A percentile compares a stretch with the other conserved stretches of the same genome.
phyloP scores from a whole-genome alignment of 2,888 invertebrate genomes.

The Xylota sylvarum region DNA sequence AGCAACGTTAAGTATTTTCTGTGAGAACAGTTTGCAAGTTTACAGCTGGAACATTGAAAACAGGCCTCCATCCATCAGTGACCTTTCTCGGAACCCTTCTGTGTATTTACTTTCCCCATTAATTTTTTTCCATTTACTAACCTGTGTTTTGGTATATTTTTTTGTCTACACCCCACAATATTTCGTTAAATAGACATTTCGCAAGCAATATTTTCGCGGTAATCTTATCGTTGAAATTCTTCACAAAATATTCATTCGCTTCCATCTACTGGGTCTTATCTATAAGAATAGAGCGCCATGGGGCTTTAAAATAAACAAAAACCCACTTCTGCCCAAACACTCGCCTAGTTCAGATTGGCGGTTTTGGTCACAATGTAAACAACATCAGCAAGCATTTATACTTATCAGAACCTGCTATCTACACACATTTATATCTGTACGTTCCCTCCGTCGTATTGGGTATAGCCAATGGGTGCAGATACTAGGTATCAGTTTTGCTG shows the following conservation, averaged over 20 bases:
- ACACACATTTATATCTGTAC: neutral
- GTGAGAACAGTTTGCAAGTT: slow-evolving; percentile 1
- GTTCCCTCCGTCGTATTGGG: neutral
- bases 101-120: neutral
- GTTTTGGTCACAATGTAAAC: slow-evolving; percentile 57
- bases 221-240: slow-evolving; percentile 15
- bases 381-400: slow-evolving; percentile 32
- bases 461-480: neutral
- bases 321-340: slow-evolving; percentile 51
- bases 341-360: slow-evolving; percentile 25
- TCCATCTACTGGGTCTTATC: neutral
- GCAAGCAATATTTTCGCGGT: slow-evolving; percentile 1
- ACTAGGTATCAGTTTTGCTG: slow-evolving; percentile 29
- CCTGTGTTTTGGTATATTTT: neutral
- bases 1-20: neutral
- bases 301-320: slow-evolving; percentile 41
- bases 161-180: neutral
- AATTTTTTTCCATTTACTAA: neutral
- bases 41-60: neutral
- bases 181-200: neutral
- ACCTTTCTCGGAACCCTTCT: neutral
- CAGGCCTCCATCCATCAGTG: neutral
- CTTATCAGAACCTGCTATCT: slow-evolving; percentile 43
- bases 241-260: neutral
- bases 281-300: slow-evolving; percentile 24